Evolutionary conservation across 2,113 vertebrate genomes (phyloP).

Genomic region (Microtus montanus): DNA sequence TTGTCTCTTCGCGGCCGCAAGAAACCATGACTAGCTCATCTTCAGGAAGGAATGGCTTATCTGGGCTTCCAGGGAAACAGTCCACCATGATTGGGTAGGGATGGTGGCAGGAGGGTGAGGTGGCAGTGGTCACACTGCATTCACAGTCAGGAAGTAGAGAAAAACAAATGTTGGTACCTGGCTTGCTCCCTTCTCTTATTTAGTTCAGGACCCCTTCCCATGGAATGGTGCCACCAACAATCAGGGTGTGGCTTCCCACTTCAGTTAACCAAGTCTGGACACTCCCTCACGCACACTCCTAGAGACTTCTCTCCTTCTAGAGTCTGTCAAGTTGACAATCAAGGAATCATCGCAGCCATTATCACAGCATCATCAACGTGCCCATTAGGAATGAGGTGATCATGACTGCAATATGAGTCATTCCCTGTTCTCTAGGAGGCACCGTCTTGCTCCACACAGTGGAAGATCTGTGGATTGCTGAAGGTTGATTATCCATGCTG

Average conservation of each 20-base stretch:
- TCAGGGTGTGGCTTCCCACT: neutral
- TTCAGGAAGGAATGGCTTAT: neutral
- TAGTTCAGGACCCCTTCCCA: no score
- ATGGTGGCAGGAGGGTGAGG: neutral
- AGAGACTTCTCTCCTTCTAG: neutral
- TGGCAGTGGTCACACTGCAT: no score
- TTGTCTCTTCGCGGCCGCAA: neutral
- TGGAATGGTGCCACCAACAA: no score
- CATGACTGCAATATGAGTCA: neutral
- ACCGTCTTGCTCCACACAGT: neutral
- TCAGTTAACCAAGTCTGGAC: neutral
- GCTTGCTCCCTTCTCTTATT: neutral
- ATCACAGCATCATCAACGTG: neutral
- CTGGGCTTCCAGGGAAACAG: neutral
- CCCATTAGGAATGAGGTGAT: neutral
- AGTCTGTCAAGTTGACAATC: neutral
- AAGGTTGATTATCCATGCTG: neutral
- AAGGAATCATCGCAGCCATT: neutral
- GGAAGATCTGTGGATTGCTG: neutral
- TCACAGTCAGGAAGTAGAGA: neutral
- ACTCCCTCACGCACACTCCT: neutral
- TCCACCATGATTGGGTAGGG: neutral
- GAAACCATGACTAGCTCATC: neutral
- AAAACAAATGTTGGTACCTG: neutral
- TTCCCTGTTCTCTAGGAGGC: neutral